A percentile compares a stretch with the other conserved stretches of the same genome.
Evolutionary conservation across 1,140 invertebrate species (phyloP).

Genomic region (Teleopsis dalmanni): DNA sequence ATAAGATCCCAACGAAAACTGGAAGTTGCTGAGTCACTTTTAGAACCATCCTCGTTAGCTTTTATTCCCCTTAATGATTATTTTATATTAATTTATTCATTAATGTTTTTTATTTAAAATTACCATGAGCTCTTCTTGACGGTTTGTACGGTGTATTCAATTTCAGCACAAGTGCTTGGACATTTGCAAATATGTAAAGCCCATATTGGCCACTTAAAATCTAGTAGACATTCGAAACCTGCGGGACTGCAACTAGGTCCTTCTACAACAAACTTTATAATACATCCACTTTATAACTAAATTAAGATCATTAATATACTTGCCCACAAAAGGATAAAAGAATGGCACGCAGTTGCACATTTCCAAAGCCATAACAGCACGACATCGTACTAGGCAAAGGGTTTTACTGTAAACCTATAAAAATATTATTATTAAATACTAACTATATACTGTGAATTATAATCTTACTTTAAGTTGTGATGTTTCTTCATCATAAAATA

Average conservation of each 20-base stretch:
- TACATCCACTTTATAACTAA: neutral
- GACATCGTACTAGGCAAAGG: slow-evolving; percentile 32
- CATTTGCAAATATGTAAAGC: slow-evolving; percentile 40
- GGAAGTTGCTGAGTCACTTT: slow-evolving; percentile 28
- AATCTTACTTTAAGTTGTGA: slow-evolving; percentile 25
- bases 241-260: slow-evolving; percentile 35
- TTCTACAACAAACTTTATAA: slow-evolving; percentile 9
- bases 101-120: neutral
- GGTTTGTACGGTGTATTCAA: slow-evolving; percentile 38
- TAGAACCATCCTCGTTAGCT: slow-evolving; percentile 21
- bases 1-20: slow-evolving; percentile 42
- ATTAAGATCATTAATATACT: neutral
- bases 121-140: slow-evolving; percentile 37
- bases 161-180: slow-evolving; percentile 37
- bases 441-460: neutral
- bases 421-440: neutral
- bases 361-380: slow-evolving; percentile 38
- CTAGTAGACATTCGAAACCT: slow-evolving; percentile 37
- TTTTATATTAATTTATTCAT: neutral
- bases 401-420: slow-evolving; percentile 38
- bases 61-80: slow-evolving; percentile 21
- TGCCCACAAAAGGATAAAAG: slow-evolving; percentile 35
- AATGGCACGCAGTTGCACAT: slow-evolving; percentile 43
- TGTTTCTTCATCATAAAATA: slow-evolving; percentile 37
- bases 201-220: slow-evolving; percentile 43